phyloP scores from a whole-genome alignment of 2,888 invertebrate species.

The Cheilosia soror region DNA sequence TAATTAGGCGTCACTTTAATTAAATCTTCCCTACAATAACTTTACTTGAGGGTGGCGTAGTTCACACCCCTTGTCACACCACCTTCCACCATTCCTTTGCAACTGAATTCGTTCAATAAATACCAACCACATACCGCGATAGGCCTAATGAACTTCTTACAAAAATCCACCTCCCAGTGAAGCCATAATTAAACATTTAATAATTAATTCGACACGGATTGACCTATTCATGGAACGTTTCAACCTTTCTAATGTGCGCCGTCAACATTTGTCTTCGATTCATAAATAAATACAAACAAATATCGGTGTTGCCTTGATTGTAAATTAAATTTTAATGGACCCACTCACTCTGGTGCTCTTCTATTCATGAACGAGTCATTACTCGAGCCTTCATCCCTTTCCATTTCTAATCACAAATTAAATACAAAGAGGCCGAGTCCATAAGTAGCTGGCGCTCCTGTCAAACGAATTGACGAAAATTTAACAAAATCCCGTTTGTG shows the following conservation, averaged over 20 bases:
- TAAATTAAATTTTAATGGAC: slow-evolving; percentile 51
- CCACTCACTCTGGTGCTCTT: background rate
- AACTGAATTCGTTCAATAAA: background rate
- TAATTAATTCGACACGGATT: slow-evolving; percentile 58
- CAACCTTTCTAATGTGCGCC: slow-evolving; percentile 14
- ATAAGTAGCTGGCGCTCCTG: background rate
- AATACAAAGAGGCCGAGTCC: slow-evolving; percentile 14
- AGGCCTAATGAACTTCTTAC: background rate
- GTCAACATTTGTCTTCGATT: slow-evolving; percentile 45
- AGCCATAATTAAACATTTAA: slow-evolving; percentile 55
- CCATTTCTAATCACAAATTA: slow-evolving; percentile 41
- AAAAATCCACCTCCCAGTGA: slow-evolving; percentile 7
- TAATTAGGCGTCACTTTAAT: no score
- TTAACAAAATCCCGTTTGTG: slow-evolving; percentile 56
- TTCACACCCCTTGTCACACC: no score
- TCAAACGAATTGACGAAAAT: slow-evolving; percentile 46
- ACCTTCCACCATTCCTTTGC: no score
- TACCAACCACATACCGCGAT: background rate
- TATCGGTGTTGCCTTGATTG: background rate
- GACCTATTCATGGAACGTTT: slow-evolving; percentile 46
- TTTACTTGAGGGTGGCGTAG: no score
- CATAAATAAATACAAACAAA: slow-evolving; percentile 45
- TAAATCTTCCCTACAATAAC: no score
- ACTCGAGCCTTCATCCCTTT: background rate
- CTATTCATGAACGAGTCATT: background rate